These are phyloP conservation scores for Sciurus carolinensis DNA, from an alignment of 2,797 vertebrate species.

Conservation along the genomic window DNA sequence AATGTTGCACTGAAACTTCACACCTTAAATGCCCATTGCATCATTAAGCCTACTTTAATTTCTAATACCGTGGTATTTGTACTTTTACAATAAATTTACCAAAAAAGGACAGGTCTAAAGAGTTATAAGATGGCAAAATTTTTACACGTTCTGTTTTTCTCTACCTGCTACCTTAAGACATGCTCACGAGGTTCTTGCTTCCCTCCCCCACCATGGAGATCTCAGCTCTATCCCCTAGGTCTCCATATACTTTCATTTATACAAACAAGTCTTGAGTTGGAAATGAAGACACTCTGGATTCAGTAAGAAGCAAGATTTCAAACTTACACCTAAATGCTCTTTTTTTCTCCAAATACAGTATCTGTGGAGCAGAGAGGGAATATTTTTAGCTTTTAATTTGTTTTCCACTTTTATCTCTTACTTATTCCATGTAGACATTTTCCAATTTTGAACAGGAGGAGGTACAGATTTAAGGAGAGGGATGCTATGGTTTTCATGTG, in stretches of 20 bases:
- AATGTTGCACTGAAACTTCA: neutral
- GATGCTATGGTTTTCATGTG: neutral
- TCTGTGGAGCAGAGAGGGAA: neutral
- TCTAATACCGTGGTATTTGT: neutral
- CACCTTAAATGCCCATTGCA: neutral
- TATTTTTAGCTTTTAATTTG: neutral
- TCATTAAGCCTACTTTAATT: neutral
- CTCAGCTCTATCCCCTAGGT: neutral
- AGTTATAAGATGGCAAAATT: neutral
- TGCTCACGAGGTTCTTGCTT: neutral
- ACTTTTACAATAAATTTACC: neutral
- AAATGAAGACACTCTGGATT: slow-evolving; percentile 11
- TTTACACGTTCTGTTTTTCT: neutral
- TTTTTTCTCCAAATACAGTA: neutral
- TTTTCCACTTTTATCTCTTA: neutral
- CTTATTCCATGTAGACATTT: neutral
- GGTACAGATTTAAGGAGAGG: neutral
- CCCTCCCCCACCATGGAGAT: neutral
- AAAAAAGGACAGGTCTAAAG: neutral
- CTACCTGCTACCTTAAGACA: neutral
- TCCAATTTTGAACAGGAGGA: neutral
- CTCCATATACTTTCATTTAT: neutral
- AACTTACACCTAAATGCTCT: too few relatives aligned
- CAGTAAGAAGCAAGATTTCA: neutral
- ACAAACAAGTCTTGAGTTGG: neutral